Conservation (phyloP, 2,113 vertebrate species). For the Callipepla californica region DNA sequence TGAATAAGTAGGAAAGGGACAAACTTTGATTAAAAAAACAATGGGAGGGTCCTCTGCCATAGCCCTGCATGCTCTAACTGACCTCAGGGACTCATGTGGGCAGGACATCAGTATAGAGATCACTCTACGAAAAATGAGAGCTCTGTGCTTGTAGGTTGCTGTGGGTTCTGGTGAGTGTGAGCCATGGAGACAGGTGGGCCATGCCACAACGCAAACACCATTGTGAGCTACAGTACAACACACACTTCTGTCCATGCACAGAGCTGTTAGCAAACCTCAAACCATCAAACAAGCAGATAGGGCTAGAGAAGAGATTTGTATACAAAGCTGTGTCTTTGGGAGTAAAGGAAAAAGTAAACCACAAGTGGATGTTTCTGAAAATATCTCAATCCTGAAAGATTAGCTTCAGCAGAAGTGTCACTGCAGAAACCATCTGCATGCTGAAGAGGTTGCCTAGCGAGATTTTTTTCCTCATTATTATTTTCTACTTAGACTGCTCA, state of each 20-base stretch:
- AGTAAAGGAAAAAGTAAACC: slow-evolving; percentile 58
- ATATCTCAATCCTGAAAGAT: slow-evolving; percentile 80
- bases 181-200: not conserved
- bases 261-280: slow-evolving; percentile 63
- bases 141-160: not conserved
- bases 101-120: not conserved
- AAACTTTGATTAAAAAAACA: not conserved
- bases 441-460: slow-evolving; percentile 70
- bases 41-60: not conserved
- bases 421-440: slow-evolving; percentile 65
- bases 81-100: not conserved
- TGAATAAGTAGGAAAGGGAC: not conserved
- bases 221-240: slow-evolving; percentile 7
- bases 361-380: slow-evolving; percentile 77
- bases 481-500: slow-evolving; percentile 57
- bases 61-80: not conserved
- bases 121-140: not conserved
- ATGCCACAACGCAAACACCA: not conserved
- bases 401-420: slow-evolving; percentile 73
- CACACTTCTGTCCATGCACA: slow-evolving; percentile 44
- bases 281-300: not conserved
- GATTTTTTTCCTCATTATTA: slow-evolving; percentile 51
- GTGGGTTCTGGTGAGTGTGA: not conserved
- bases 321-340: slow-evolving; percentile 57
- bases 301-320: slow-evolving; percentile 39